phyloP scores from a whole-genome alignment of 1,140 invertebrate genomes.

The Megalopta genalis region DNA sequence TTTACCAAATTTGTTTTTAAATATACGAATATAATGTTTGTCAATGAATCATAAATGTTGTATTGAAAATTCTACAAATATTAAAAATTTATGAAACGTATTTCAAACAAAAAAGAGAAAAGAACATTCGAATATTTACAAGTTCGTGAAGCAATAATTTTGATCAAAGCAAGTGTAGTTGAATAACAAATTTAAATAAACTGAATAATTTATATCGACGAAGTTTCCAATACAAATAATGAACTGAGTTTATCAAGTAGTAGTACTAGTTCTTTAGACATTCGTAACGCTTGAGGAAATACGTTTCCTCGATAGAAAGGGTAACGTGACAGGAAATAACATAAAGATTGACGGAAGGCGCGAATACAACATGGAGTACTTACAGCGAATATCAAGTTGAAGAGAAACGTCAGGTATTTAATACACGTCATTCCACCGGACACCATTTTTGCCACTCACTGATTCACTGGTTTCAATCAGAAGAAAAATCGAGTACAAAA shows the following conservation, averaged over 20 bases:
- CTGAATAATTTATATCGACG: background rate
- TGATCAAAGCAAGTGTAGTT: background rate
- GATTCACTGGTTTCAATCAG: slow-evolving; percentile 18
- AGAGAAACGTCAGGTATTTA: slow-evolving; percentile 91
- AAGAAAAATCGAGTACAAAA: background rate
- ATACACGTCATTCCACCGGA: slow-evolving; percentile 88
- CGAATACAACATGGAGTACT: slow-evolving; percentile 75
- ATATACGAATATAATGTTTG: too few species aligned
- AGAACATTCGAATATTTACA: too few species aligned
- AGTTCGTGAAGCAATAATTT: too few species aligned
- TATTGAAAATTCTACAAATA: too few species aligned
- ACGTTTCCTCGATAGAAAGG: background rate
- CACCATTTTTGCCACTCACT: slow-evolving; percentile 80
- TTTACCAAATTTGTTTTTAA: too few species aligned
- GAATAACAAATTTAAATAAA: too few species aligned
- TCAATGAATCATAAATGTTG: too few species aligned
- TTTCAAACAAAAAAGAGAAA: too few species aligned
- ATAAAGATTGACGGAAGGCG: background rate
- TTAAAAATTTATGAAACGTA: too few species aligned
- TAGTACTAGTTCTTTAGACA: too few species aligned
- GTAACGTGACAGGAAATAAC: background rate
- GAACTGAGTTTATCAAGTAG: too few species aligned
- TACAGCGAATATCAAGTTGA: slow-evolving; percentile 92
- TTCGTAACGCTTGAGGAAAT: background rate
- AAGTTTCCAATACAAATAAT: background rate